Evolutionary conservation across 2,113 vertebrate genomes (phyloP).

Genomic region (Hippocampus zosterae): DNA sequence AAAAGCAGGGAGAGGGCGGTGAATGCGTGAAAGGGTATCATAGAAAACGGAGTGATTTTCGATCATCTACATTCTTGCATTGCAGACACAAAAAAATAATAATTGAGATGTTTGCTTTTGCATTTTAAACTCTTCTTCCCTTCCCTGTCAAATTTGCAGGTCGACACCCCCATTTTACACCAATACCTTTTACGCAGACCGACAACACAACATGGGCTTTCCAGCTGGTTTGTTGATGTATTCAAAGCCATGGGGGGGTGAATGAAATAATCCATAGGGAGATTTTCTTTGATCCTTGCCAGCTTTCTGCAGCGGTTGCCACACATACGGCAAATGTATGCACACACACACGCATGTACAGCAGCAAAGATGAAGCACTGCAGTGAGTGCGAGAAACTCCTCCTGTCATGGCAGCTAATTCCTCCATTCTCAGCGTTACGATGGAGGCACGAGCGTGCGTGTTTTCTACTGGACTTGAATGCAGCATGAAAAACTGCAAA

Average conservation of each 20-base stretch:
- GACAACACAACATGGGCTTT: slow-evolving; percentile 14
- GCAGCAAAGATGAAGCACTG: background rate
- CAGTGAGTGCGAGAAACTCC: background rate
- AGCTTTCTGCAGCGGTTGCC: background rate
- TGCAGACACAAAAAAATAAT: too few species aligned
- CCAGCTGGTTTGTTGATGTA: slow-evolving; percentile 10
- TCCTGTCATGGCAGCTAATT: background rate
- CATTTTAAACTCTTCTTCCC: too few species aligned
- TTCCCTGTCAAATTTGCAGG: too few species aligned
- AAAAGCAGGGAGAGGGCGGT: too few species aligned
- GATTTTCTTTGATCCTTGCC: slow-evolving; percentile 1
- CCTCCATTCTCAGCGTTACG: background rate
- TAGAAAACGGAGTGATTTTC: too few species aligned
- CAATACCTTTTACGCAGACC: background rate
- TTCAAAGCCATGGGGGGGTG: slow-evolving; percentile 5
- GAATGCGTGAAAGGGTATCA: too few species aligned
- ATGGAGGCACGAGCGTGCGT: slow-evolving; percentile 6
- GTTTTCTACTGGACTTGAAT: slow-evolving; percentile 27
- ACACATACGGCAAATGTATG: background rate
- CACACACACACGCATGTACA: background rate
- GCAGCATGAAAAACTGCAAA: slow-evolving; percentile 30
- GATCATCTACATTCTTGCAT: too few species aligned
- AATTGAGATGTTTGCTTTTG: too few species aligned
- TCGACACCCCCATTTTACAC: background rate
- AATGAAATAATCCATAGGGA: background rate